These are phyloP conservation scores for Acanthochromis polyacanthus DNA, from an alignment of 2,113 vertebrate species.

Conservation along the genomic window DNA sequence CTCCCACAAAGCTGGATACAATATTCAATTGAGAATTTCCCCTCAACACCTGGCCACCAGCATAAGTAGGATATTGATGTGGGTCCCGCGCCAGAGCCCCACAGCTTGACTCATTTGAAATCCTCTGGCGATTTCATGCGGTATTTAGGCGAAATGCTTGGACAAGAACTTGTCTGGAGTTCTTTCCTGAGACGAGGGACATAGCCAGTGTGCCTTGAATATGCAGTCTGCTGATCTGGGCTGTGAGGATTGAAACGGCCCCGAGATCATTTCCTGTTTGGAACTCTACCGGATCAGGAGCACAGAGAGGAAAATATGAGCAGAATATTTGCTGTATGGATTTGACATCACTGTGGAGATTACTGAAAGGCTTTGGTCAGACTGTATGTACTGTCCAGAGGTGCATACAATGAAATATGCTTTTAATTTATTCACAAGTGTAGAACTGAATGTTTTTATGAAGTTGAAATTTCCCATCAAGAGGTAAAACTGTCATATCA, in stretches of 20 bases:
- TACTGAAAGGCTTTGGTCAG: slow-evolving; percentile 25
- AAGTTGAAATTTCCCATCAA: too few species aligned
- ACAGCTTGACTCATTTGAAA: slow-evolving; percentile 68
- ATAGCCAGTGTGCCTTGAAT: slow-evolving; percentile 57
- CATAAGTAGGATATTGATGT: slow-evolving; percentile 72
- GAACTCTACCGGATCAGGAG: slow-evolving; percentile 40
- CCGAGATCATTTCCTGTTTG: slow-evolving; percentile 71
- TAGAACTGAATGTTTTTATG: background rate
- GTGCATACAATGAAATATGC: background rate
- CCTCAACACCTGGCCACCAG: slow-evolving; percentile 82
- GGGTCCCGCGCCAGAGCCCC: slow-evolving; percentile 69
- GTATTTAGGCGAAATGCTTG: slow-evolving; percentile 66
- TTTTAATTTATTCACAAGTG: background rate
- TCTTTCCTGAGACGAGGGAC: slow-evolving; percentile 67
- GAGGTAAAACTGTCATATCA: too few species aligned
- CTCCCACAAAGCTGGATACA: slow-evolving; percentile 71
- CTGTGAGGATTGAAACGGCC: slow-evolving; percentile 54
- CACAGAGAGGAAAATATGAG: slow-evolving; percentile 39
- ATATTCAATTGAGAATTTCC: slow-evolving; percentile 79
- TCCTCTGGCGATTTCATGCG: slow-evolving; percentile 67
- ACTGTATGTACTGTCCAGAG: background rate
- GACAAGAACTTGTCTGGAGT: slow-evolving; percentile 74
- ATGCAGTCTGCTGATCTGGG: slow-evolving; percentile 36
- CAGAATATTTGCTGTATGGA: slow-evolving; percentile 47
- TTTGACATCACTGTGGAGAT: slow-evolving; percentile 34